Evolutionary conservation across 2,113 vertebrate genomes (phyloP), one percentile per base, ranked within the genome.

Genomic region (Saguinus imperator): DNA sequence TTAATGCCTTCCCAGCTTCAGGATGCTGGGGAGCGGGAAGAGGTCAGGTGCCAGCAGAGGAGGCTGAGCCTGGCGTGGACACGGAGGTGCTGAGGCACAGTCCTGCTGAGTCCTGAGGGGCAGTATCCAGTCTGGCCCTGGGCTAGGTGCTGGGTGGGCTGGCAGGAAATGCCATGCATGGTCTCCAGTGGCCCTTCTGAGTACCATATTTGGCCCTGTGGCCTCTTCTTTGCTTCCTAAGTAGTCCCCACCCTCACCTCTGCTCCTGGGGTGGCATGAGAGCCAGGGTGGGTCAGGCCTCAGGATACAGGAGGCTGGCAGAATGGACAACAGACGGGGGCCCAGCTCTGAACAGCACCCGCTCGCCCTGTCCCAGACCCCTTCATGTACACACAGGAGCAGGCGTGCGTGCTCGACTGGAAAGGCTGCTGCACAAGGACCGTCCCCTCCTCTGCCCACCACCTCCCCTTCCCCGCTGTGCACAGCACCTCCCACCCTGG

Each of bases 341-440:
- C 17, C n/a, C 81, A 75, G 43, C 32, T 73, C 61, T 83, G 52
- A 81, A 14, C 18, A 94, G 80, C 48, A 21, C 27, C 70, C 48
- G 8, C 21, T 7, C 1, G 14, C 52, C 17, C 50, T 25, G 52
- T 5, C 35, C 57, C 57, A 70, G 20, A 43, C 73, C 32, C 64
- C 5, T n/a, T 25, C 1, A 2, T 40, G 9, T 4, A 8, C 23
- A 43, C 43, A 8, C 0, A 3, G n/a, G 40, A 57, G 45, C 35
- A 73, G 68, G 87, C 17, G 8, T 66, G 23, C 6, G 4, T 1
- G 5, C 18, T 6, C 3, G 16, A 21, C 81, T 72, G 27, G 43
- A 40, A 45, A 48, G 66, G 8, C 76, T 48, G 68, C 18, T 13
- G 17, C 50, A 0, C 1, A 45, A 73, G 45, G 27, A 86, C 77